Evolutionary conservation across 2,113 vertebrate genomes (phyloP).

Genomic region (Hystrix brachyura): DNA sequence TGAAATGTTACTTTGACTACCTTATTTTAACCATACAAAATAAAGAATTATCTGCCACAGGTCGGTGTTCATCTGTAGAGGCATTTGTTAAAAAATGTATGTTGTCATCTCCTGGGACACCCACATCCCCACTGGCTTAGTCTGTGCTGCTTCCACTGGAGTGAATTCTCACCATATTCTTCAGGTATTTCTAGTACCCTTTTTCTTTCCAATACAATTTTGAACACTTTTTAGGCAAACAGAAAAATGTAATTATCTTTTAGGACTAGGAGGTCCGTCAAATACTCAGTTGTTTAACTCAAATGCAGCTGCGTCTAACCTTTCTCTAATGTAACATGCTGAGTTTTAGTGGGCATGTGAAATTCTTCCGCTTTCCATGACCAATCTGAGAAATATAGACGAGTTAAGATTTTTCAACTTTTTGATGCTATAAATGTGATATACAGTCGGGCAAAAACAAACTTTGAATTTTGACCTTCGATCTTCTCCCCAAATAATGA

Average conservation of each 20-base stretch:
- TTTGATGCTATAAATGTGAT: not conserved
- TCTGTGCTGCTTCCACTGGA: not conserved
- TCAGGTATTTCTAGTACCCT: not conserved
- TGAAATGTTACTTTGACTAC: not conserved
- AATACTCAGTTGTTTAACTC: not conserved
- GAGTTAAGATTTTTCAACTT: not conserved
- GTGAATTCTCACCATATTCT: not conserved
- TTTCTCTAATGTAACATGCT: not conserved
- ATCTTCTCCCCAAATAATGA: no score
- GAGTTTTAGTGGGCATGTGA: not conserved
- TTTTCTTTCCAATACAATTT: not conserved
- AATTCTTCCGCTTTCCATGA: not conserved
- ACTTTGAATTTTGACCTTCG: not conserved
- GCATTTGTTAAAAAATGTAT: not conserved
- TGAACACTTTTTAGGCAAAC: not conserved
- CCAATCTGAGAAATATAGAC: not conserved
- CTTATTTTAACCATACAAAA: not conserved
- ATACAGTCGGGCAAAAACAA: not conserved
- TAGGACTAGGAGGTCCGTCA: not conserved
- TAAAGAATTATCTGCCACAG: not conserved
- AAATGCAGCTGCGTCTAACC: not conserved
- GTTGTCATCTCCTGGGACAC: not conserved
- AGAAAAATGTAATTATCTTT: not conserved
- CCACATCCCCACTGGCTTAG: fast-evolving
- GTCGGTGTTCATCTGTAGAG: not conserved